These are phyloP conservation scores for Phalacrocorax brasilianus DNA, from an alignment of 2,113 vertebrate genomes.

Conservation along the genomic window DNA sequence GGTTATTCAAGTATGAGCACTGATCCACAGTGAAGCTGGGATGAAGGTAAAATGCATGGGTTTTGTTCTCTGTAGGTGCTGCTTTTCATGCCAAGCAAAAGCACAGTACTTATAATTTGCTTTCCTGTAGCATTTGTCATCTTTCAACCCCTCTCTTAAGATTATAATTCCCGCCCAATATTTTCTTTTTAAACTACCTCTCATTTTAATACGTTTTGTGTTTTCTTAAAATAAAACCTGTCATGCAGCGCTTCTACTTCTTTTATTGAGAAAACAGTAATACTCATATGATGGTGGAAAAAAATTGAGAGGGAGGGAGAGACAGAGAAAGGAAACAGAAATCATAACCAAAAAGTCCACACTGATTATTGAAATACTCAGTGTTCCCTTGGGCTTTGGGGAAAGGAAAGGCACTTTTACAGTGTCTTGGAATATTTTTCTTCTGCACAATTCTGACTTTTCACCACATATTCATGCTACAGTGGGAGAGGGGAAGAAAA, in stretches of 20 bases:
- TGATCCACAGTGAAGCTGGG: slow-evolving; percentile 19
- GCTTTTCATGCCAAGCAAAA: neutral
- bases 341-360: slow-evolving; percentile 40
- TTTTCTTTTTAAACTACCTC: slow-evolving; percentile 15
- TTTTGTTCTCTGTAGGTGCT: slow-evolving; percentile 33
- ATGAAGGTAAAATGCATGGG: slow-evolving; percentile 35
- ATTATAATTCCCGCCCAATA: neutral
- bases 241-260: neutral
- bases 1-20: slow-evolving; percentile 30
- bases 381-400: slow-evolving; percentile 25
- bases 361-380: slow-evolving; percentile 55
- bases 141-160: neutral
- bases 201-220: neutral
- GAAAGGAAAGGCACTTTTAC: slow-evolving; percentile 23
- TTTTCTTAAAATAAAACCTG: slow-evolving; percentile 54
- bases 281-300: neutral
- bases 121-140: neutral
- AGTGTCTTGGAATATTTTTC: slow-evolving; percentile 42
- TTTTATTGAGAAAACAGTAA: slow-evolving; percentile 64
- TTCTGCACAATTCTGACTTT: slow-evolving; percentile 36
- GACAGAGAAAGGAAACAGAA: slow-evolving; percentile 61
- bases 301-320: slow-evolving; percentile 49
- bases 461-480: neutral
- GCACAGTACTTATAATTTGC: neutral
- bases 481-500: neutral